These are phyloP conservation scores for Pitangus sulphuratus DNA, from an alignment of 2,797 vertebrate species.

Conservation along the genomic window DNA sequence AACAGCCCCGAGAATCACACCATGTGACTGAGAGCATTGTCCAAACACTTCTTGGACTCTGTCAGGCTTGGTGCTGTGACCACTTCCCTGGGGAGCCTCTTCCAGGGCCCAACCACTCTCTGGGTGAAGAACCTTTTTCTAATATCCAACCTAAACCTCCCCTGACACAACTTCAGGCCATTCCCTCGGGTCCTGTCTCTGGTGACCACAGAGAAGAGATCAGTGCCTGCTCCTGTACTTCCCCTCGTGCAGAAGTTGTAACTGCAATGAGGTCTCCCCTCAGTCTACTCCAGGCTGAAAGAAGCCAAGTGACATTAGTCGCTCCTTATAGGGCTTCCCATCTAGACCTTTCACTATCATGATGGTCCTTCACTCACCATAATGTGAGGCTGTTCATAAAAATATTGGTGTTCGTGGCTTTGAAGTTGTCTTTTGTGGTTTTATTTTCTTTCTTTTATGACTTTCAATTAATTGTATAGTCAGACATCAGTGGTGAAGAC, in stretches of 20 bases:
- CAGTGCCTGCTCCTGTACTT: neutral
- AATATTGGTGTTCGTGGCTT: neutral
- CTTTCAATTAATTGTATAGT: neutral
- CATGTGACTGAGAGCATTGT: neutral
- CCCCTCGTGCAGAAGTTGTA: rapidly evolving
- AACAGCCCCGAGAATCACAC: neutral
- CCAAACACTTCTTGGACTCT: neutral
- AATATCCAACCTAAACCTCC: rapidly evolving
- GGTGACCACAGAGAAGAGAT: neutral
- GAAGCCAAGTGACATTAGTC: rapidly evolving
- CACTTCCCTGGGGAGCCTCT: neutral
- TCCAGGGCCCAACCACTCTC: rapidly evolving
- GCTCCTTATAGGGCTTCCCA: rapidly evolving
- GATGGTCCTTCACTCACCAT: neutral
- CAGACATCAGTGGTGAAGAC: neutral
- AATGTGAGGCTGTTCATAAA: neutral
- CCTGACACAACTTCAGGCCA: neutral
- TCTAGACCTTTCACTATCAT: neutral
- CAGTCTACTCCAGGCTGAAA: neutral
- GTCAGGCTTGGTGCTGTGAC: neutral
- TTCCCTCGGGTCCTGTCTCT: rapidly evolving
- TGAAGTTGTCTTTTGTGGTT: neutral
- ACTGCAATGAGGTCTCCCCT: rapidly evolving
- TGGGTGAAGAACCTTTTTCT: rapidly evolving
- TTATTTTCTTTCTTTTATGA: neutral